These are phyloP conservation scores for Nebria brevicollis DNA, from an alignment of 2,888 invertebrate genomes.

Conservation along the genomic window DNA sequence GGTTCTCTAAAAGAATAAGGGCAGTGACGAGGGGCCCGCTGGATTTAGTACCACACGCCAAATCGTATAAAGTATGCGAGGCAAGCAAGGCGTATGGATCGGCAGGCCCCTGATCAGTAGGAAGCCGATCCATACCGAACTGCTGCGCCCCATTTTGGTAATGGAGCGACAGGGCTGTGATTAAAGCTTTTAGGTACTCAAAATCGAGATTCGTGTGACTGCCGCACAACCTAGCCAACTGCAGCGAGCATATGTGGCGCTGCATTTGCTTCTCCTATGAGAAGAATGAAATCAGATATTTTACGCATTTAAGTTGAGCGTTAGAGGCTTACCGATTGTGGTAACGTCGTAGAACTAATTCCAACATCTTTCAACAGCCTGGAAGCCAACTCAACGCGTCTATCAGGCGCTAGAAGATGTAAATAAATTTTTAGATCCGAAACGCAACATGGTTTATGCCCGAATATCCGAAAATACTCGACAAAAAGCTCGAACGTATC, in stretches of 20 bases:
- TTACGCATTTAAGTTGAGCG: too few species aligned
- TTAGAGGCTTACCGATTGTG: slow-evolving; percentile 67
- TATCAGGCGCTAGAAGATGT: slow-evolving; percentile 72
- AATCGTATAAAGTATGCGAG: slow-evolving; percentile 73
- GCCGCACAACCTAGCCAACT: slow-evolving; percentile 79
- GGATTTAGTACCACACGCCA: slow-evolving; percentile 66
- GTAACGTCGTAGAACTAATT: slow-evolving; percentile 71
- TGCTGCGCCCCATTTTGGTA: slow-evolving; percentile 72
- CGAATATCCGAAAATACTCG: slow-evolving; percentile 84
- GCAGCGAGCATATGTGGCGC: slow-evolving; percentile 81
- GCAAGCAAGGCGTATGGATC: slow-evolving; percentile 86
- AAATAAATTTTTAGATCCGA: slow-evolving; percentile 84
- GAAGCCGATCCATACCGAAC: slow-evolving; percentile 68
- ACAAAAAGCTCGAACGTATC: slow-evolving; percentile 76
- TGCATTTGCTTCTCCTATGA: slow-evolving; percentile 79
- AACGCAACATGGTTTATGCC: slow-evolving; percentile 87
- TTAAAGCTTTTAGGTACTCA: slow-evolving; percentile 68
- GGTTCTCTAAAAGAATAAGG: slow-evolving; percentile 76
- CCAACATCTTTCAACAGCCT: slow-evolving; percentile 73
- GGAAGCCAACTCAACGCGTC: slow-evolving; percentile 69
- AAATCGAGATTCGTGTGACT: slow-evolving; percentile 68
- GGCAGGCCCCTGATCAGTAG: slow-evolving; percentile 77
- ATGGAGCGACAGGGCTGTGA: slow-evolving; percentile 71
- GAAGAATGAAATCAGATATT: too few species aligned
- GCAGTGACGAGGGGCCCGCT: slow-evolving; percentile 72